A percentile compares a stretch with the other conserved stretches of the same genome.
Conservation (phyloP, 1,140 invertebrate genomes). For the Drosophila persimilis region DNA sequence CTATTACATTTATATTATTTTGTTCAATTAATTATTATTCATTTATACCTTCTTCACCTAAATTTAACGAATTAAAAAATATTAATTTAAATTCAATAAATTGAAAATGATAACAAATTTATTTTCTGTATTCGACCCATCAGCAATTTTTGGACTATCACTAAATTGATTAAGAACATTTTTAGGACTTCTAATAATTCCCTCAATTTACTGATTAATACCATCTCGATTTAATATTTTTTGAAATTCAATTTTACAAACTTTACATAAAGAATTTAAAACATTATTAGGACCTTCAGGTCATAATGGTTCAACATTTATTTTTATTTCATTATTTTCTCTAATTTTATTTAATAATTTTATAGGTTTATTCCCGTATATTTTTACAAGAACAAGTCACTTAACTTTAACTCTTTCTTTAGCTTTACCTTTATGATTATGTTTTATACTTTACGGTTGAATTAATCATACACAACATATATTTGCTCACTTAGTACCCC, state of each 20-base stretch:
- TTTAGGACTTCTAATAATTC: slow-evolving; percentile 83
- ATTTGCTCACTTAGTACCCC: slow-evolving; percentile 86
- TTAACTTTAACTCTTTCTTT: slow-evolving; percentile 84
- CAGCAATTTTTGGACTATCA: slow-evolving; percentile 74
- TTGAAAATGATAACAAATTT: slow-evolving; percentile 85
- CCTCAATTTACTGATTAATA: slow-evolving; percentile 83
- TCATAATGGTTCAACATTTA: slow-evolving; percentile 83
- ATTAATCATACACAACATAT: slow-evolving; percentile 84
- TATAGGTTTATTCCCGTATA: slow-evolving; percentile 87
- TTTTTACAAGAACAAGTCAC: slow-evolving; percentile 87
- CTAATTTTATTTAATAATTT: slow-evolving; percentile 86
- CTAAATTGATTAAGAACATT: slow-evolving; percentile 31
- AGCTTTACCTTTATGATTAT: slow-evolving; percentile 85
- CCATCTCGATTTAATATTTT: slow-evolving; percentile 83
- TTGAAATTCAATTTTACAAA: slow-evolving; percentile 83
- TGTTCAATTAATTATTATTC: slow-evolving; percentile 83
- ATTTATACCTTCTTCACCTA: slow-evolving; percentile 59
- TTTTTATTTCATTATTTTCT: slow-evolving; percentile 84
- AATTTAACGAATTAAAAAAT: slow-evolving; percentile 64
- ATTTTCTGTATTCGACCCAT: slow-evolving; percentile 85
- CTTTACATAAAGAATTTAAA: slow-evolving; percentile 84
- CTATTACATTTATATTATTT: slow-evolving; percentile 83
- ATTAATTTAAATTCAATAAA: slow-evolving; percentile 72
- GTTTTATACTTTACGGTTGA: slow-evolving; percentile 71
- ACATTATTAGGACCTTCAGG: slow-evolving; percentile 81